phyloP scores from a whole-genome alignment of 2,113 vertebrate genomes.

The Sprattus sprattus region DNA sequence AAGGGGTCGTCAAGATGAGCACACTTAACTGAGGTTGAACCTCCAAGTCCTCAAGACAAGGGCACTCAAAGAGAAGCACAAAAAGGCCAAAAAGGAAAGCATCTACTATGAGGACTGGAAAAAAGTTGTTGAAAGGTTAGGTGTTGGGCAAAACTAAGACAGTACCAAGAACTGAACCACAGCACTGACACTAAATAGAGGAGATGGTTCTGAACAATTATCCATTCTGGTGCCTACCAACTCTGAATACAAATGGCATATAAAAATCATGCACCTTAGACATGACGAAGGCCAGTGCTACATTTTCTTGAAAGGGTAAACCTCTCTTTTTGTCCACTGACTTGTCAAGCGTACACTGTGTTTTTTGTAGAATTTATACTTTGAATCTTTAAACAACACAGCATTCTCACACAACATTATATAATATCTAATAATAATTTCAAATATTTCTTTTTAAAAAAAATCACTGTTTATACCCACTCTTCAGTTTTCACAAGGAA shows the following conservation, averaged over 20 bases:
- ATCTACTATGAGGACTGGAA: not conserved
- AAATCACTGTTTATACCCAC: not conserved
- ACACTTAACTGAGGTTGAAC: conserved; percentile 1
- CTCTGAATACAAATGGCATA: not conserved
- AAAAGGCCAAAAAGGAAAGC: not conserved
- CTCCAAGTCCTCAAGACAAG: not conserved
- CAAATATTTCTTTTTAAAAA: not conserved
- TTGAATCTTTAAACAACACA: not conserved
- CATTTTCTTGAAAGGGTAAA: not conserved
- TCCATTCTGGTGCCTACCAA: not conserved
- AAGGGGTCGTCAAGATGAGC: not conserved
- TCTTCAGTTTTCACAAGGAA: not conserved
- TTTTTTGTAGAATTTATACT: not conserved
- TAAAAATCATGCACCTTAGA: not conserved
- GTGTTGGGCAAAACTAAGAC: not conserved
- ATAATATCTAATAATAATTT: not conserved
- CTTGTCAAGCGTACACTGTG: not conserved
- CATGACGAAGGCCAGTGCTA: not conserved
- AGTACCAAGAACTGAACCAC: not conserved
- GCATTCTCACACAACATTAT: not conserved
- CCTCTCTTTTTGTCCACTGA: not conserved
- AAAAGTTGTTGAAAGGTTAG: not conserved
- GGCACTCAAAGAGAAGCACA: not conserved
- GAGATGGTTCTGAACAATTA: not conserved
- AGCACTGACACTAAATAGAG: not conserved